Conservation (phyloP, 2,113 vertebrate genomes). For the Eclectus roratus region DNA sequence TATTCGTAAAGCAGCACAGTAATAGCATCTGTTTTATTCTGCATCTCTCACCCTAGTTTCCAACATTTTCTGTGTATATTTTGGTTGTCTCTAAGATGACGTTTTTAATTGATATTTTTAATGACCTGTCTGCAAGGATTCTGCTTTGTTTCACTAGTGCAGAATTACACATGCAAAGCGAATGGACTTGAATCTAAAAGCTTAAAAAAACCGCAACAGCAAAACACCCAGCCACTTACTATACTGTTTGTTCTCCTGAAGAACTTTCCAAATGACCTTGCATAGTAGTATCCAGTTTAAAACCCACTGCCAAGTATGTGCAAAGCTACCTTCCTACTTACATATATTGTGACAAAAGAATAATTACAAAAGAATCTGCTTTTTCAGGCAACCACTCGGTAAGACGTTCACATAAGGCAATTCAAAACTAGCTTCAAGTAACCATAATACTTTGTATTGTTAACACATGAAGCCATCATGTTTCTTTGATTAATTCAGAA, state of each 20-base stretch:
- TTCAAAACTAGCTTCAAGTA: background rate
- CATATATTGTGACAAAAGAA: accelerated
- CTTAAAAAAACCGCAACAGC: background rate
- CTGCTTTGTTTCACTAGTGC: background rate
- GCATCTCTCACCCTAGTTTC: background rate
- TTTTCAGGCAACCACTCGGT: background rate
- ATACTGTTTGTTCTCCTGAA: background rate
- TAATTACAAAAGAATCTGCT: background rate
- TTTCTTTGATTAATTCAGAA: background rate
- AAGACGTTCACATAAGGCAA: background rate
- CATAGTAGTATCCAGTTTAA: background rate
- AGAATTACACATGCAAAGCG: background rate
- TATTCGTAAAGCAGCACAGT: background rate
- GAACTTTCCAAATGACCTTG: background rate
- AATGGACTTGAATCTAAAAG: background rate
- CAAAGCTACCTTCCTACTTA: background rate
- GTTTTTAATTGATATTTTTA: background rate
- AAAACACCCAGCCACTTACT: background rate
- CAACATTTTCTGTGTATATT: background rate
- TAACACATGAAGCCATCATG: background rate
- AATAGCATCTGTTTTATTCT: background rate
- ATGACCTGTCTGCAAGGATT: background rate
- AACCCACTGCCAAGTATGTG: background rate
- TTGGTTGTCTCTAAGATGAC: background rate
- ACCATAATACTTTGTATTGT: background rate